A percentile compares a stretch with the other conserved stretches of the same genome.
These are phyloP conservation scores for Piprites chloris DNA, from an alignment of 2,113 vertebrate species.

Conservation along the genomic window DNA sequence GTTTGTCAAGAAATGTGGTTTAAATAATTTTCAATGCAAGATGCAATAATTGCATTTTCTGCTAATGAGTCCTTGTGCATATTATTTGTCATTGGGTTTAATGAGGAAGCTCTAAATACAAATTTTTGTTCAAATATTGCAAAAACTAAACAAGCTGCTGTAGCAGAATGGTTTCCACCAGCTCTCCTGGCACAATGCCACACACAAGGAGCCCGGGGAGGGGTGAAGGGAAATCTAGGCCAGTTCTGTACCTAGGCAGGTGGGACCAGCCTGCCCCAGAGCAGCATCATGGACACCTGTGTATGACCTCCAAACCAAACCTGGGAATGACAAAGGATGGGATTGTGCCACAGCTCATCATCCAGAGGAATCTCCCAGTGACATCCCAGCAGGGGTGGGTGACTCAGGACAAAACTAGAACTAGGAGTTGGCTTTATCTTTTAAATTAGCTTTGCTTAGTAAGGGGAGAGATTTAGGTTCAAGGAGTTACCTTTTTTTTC, in stretches of 20 bases:
- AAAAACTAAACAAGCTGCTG: neutral
- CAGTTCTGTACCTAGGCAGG: neutral
- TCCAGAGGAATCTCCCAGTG: neutral
- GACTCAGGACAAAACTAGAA: neutral
- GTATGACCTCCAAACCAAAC: too few species aligned
- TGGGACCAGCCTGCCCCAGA: neutral
- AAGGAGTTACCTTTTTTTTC: neutral
- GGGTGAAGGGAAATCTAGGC: neutral
- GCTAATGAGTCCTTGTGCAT: slow-evolving; percentile 8
- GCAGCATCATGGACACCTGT: rapidly evolving
- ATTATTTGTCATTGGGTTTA: slow-evolving; percentile 15
- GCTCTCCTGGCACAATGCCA: neutral
- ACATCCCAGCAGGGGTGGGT: too few species aligned
- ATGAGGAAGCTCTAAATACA: slow-evolving; percentile 14
- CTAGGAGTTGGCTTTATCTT: neutral
- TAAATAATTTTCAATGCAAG: neutral
- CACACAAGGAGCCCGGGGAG: rapidly evolving
- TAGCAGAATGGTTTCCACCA: neutral
- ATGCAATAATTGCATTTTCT: slow-evolving; percentile 31
- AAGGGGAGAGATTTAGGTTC: neutral
- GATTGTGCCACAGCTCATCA: rapidly evolving
- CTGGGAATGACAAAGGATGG: rapidly evolving
- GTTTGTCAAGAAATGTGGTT: neutral
- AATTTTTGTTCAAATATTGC: neutral
- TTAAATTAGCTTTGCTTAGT: neutral